Evolutionary conservation across 2,797 vertebrate genomes (phyloP).

Genomic region (Sebastes oblongus): DNA sequence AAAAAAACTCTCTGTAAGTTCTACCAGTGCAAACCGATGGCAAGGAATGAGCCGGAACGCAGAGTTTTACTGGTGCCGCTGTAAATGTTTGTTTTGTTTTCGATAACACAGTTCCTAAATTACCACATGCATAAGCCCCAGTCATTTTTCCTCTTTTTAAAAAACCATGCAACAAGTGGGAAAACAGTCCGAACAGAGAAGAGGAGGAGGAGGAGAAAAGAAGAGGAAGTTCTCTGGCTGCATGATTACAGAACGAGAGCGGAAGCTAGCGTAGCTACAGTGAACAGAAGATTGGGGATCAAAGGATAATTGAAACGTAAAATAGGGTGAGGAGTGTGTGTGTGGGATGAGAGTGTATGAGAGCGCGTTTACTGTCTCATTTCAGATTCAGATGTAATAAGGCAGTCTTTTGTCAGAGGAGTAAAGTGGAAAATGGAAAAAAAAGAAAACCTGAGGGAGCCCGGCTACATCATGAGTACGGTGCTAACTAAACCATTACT

Average conservation of each 20-base stretch:
- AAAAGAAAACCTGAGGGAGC: slow-evolving; percentile 63
- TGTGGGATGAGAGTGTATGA: slow-evolving; percentile 31
- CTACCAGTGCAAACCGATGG: slow-evolving; percentile 19
- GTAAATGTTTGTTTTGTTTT: slow-evolving; percentile 62
- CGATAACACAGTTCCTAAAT: slow-evolving; percentile 84
- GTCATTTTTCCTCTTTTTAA: slow-evolving; percentile 61
- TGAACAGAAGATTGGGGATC: slow-evolving; percentile 63
- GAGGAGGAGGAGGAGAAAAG: slow-evolving; percentile 2
- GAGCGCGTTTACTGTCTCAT: slow-evolving; percentile 56
- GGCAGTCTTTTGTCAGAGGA: slow-evolving; percentile 64
- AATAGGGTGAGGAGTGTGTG: slow-evolving; percentile 53
- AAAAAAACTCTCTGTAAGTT: not conserved
- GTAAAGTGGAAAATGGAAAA: slow-evolving; percentile 27
- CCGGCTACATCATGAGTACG: slow-evolving; percentile 55
- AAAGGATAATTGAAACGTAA: slow-evolving; percentile 74
- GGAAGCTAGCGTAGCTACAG: slow-evolving; percentile 52
- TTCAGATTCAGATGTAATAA: slow-evolving; percentile 72
- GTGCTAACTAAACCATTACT: slow-evolving; percentile 35
- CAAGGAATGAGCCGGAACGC: slow-evolving; percentile 47
- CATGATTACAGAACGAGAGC: slow-evolving; percentile 53
- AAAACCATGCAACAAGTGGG: slow-evolving; percentile 71
- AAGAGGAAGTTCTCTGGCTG: slow-evolving; percentile 41
- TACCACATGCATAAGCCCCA: slow-evolving; percentile 78
- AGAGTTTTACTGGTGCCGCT: slow-evolving; percentile 34
- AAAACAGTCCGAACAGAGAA: slow-evolving; percentile 39